A percentile compares a stretch with the other conserved stretches of the same genome.
phyloP scores from a whole-genome alignment of 2,113 vertebrate species.

The Pseudopodoces humilis region DNA sequence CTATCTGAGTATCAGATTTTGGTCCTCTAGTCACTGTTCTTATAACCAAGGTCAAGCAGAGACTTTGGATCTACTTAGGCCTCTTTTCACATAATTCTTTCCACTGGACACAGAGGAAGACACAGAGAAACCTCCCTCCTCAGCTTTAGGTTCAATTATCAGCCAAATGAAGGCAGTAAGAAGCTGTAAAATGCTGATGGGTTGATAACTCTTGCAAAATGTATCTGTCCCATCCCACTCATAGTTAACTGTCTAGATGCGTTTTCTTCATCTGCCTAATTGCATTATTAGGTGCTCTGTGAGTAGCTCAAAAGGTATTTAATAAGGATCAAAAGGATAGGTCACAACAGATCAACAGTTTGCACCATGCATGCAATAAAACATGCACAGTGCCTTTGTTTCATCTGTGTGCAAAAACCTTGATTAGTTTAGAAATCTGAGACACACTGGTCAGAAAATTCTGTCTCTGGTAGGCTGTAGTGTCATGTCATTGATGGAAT shows the following conservation, averaged over 20 bases:
- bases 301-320: neutral
- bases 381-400: fast-evolving
- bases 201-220: neutral
- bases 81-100: neutral
- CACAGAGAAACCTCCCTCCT: fast-evolving
- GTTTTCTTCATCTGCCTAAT: neutral
- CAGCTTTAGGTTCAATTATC: neutral
- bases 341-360: neutral
- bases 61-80: neutral
- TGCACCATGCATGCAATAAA: neutral
- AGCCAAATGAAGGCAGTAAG: neutral
- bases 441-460: neutral
- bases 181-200: neutral
- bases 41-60: neutral
- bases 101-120: neutral
- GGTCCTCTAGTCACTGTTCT: neutral
- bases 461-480: neutral
- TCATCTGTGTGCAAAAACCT: neutral
- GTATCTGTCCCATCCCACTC: neutral
- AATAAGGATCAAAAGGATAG: neutral
- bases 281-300: neutral
- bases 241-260: neutral
- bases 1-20: neutral
- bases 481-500: neutral
- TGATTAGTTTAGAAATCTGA: neutral